Evolutionary conservation across 2,113 vertebrate genomes (phyloP).

Genomic region (Pterophyllum scalare): DNA sequence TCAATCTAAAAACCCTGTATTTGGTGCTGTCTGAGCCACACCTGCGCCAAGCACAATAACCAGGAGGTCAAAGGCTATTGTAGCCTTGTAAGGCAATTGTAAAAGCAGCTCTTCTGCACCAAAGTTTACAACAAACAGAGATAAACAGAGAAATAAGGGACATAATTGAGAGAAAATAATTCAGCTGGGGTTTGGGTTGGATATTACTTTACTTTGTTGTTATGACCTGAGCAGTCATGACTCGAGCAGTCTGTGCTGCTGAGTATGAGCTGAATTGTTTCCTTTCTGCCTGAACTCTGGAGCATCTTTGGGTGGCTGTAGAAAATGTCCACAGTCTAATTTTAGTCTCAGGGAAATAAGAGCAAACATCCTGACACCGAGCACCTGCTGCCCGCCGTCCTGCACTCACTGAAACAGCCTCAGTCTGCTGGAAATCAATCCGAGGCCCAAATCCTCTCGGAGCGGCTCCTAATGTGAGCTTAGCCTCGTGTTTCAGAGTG

Average conservation of each 20-base stretch:
- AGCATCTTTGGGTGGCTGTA: slow-evolving; percentile 42
- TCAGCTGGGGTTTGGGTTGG: background rate
- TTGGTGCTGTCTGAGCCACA: background rate
- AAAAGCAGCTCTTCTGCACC: background rate
- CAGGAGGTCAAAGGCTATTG: slow-evolving; percentile 5
- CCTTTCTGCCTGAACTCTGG: slow-evolving; percentile 19
- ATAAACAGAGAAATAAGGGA: no score
- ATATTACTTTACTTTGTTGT: background rate
- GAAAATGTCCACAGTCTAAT: slow-evolving; percentile 69
- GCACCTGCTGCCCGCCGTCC: slow-evolving; percentile 72
- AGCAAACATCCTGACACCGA: slow-evolving; percentile 66
- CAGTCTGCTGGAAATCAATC: slow-evolving; percentile 64
- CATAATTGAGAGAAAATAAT: background rate
- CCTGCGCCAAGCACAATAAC: background rate
- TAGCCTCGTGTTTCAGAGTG: slow-evolving; percentile 5
- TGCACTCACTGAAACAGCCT: slow-evolving; percentile 50
- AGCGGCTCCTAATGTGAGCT: slow-evolving; percentile 22
- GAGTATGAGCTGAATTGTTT: slow-evolving; percentile 21
- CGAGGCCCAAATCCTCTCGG: slow-evolving; percentile 58
- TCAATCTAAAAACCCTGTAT: background rate
- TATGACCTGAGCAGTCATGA: background rate
- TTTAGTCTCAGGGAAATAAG: slow-evolving; percentile 73
- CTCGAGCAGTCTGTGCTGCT: background rate
- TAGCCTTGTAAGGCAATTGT: no score
- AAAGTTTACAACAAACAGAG: no score